Conservation (phyloP, 2,888 invertebrate genomes). For the Tinea trinotella region DNA sequence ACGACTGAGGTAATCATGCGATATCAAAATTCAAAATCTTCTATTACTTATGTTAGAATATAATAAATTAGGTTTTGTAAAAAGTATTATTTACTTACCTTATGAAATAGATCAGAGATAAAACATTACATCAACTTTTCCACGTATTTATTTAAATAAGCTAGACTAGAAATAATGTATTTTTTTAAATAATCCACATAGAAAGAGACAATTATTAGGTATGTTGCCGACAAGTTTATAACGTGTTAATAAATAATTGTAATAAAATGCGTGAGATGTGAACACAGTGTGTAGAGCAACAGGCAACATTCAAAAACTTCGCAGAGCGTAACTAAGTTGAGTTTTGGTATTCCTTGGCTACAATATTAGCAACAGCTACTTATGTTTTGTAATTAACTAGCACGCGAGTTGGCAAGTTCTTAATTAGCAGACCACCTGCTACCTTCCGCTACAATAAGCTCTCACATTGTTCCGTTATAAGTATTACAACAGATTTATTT, state of each 20-base stretch:
- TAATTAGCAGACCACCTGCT: conserved; percentile 36
- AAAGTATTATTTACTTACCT: conserved; percentile 10
- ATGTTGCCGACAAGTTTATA: conserved; percentile 12
- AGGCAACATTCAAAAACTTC: conserved; percentile 16
- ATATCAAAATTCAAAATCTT: conserved; percentile 11
- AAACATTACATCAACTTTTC: not conserved
- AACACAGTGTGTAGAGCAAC: conserved; percentile 10
- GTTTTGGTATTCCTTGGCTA: conserved; percentile 12
- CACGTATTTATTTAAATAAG: not conserved
- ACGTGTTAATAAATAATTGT: conserved; percentile 14
- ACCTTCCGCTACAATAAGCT: conserved; percentile 18
- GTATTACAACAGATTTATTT: conserved; percentile 14
- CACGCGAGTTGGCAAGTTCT: conserved; percentile 29
- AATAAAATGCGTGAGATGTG: conserved; percentile 12
- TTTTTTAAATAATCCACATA: not conserved
- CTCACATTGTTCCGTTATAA: conserved; percentile 16
- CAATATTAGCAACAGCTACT: conserved; percentile 18
- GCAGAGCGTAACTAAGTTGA: conserved; percentile 9
- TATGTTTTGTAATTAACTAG: conserved; percentile 34
- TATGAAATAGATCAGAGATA: not conserved
- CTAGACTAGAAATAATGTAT: not conserved
- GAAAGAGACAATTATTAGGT: not conserved
- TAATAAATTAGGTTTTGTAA: not conserved
- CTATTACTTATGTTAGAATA: not conserved
- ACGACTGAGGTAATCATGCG: conserved; percentile 10